phyloP scores from a whole-genome alignment of 92 coral and sea anemone species.

The Porites cylindrica region DNA sequence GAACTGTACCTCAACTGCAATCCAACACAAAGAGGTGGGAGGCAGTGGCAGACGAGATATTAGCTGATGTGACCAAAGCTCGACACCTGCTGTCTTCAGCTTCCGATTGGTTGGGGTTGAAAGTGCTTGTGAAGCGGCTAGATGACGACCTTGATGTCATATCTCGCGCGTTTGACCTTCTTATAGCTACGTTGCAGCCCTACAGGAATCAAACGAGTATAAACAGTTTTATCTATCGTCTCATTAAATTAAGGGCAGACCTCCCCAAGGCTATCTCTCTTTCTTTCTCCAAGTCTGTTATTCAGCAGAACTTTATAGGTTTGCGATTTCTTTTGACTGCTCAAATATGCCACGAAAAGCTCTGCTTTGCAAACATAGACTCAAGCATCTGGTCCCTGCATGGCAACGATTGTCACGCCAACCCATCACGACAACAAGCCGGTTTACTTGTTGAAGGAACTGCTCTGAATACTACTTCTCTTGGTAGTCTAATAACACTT shows the following conservation, averaged over 20 bases:
- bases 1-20: conserved; percentile 13
- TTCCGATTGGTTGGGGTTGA: conserved; percentile 1
- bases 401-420: neutral
- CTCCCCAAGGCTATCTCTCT: conserved; percentile 26
- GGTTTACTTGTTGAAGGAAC: conserved; percentile 19
- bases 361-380: conserved; percentile 15
- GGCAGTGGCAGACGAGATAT: neutral
- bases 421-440: neutral
- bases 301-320: conserved; percentile 10
- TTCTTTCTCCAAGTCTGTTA: neutral
- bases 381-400: conserved; percentile 10
- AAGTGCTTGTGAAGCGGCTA: neutral
- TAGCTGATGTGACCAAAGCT: conserved; percentile 1
- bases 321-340: neutral
- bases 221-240: neutral
- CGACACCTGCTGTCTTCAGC: neutral
- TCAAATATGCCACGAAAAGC: conserved; percentile 13
- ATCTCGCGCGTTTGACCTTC: conserved; percentile 10
- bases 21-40: neutral
- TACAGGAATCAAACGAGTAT: conserved; percentile 18
- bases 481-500: neutral
- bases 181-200: conserved; percentile 13
- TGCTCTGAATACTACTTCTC: neutral
- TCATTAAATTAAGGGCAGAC: neutral
- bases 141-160: conserved; percentile 14